Conservation (phyloP, 1,140 invertebrate genomes). For the Dendroctonus ponderosae region DNA sequence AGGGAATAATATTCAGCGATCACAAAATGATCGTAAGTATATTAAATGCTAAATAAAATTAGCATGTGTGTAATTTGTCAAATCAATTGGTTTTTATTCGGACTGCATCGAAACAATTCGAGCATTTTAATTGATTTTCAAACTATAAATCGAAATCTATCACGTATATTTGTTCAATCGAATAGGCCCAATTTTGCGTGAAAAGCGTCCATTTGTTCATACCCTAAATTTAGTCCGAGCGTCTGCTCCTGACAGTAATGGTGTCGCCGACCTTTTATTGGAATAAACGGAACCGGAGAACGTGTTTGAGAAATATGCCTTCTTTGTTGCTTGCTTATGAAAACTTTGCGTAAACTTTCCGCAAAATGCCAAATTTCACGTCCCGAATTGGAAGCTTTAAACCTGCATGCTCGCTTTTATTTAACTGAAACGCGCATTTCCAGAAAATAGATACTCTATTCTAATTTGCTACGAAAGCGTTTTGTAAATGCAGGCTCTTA, state of each 20-base stretch:
- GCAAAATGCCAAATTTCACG: slow-evolving; percentile 20
- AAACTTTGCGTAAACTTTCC: slow-evolving; percentile 28
- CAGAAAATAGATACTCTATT: slow-evolving; percentile 14
- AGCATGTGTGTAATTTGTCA: not conserved
- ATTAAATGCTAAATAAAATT: too few species aligned
- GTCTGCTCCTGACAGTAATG: slow-evolving; percentile 32
- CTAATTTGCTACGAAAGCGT: slow-evolving; percentile 16
- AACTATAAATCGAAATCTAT: slow-evolving; percentile 12
- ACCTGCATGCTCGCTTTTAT: slow-evolving; percentile 4
- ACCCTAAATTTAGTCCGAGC: slow-evolving; percentile 32
- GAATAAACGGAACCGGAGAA: slow-evolving; percentile 32
- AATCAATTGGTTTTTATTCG: slow-evolving; percentile 5
- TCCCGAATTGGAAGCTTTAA: slow-evolving; percentile 14
- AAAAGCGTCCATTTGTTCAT: slow-evolving; percentile 33
- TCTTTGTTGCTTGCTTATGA: slow-evolving; percentile 36
- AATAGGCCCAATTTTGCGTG: slow-evolving; percentile 33
- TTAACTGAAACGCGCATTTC: slow-evolving; percentile 4
- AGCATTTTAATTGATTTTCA: slow-evolving; percentile 28
- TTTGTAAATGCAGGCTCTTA: slow-evolving; percentile 9
- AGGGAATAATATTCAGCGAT: too few species aligned
- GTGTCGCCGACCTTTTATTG: slow-evolving; percentile 31
- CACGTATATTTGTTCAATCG: slow-evolving; percentile 22
- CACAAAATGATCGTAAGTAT: too few species aligned
- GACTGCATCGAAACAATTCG: not conserved
- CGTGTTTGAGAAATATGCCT: slow-evolving; percentile 35